A percentile compares a stretch with the other conserved stretches of the same genome.
Evolutionary conservation across 2,113 vertebrate species (phyloP).

Genomic region (Zapus hudsonius): DNA sequence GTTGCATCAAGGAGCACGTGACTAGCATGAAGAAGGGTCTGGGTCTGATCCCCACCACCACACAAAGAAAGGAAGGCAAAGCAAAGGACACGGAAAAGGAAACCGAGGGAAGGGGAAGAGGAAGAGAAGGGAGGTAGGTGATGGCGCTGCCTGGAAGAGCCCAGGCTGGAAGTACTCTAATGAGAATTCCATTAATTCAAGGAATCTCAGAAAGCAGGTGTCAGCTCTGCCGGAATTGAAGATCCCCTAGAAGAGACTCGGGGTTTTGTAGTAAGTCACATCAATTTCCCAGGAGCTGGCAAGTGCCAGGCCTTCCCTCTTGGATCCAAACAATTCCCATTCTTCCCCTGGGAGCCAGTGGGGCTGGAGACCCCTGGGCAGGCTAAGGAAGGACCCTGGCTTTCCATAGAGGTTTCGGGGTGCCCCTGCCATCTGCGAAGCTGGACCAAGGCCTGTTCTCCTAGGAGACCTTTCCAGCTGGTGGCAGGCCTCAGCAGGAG

Average conservation of each 20-base stretch:
- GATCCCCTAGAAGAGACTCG: conserved; percentile 81
- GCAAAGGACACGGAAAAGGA: too few relatives aligned
- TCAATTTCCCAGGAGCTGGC: conserved; percentile 61
- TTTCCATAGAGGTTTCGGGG: background rate
- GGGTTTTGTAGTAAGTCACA: conserved; percentile 60
- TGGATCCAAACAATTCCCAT: background rate
- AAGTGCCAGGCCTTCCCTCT: background rate
- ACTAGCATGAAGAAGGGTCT: too few relatives aligned
- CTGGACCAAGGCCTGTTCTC: background rate
- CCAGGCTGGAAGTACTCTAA: conserved; percentile 83
- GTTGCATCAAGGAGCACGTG: too few relatives aligned
- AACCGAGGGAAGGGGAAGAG: background rate
- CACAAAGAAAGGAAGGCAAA: background rate
- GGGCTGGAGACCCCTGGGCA: background rate
- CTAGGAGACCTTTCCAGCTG: background rate
- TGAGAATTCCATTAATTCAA: conserved; percentile 85
- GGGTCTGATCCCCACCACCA: background rate
- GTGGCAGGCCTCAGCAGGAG: background rate
- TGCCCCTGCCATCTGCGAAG: background rate
- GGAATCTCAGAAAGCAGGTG: conserved; percentile 80
- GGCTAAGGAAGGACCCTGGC: background rate
- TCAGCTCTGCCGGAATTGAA: conserved; percentile 82
- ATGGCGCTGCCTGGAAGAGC: background rate
- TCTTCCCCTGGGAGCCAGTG: background rate
- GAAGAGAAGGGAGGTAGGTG: conserved; percentile 22